Evolutionary conservation across 1,140 invertebrate genomes (phyloP).

Genomic region (Camponotus pennsylvanicus): DNA sequence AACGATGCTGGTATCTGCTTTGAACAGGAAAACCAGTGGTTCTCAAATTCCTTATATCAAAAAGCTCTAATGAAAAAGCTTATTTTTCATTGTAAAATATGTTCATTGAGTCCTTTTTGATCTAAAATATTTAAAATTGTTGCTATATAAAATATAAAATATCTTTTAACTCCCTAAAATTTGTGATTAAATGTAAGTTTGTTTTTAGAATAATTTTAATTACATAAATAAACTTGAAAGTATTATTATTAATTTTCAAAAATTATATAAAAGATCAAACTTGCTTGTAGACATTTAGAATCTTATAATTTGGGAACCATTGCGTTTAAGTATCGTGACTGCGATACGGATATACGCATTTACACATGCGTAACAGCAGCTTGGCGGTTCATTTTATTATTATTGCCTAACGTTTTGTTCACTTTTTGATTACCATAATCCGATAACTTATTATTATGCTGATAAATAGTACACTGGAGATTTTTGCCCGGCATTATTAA

Average conservation of each 20-base stretch:
- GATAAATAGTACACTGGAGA: not conserved
- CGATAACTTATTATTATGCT: not conserved
- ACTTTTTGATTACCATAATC: slow-evolving; percentile 7
- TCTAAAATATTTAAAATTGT: not conserved
- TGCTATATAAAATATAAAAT: not conserved
- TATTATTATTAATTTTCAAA: not conserved
- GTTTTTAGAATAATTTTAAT: not conserved
- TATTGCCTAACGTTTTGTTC: not conserved
- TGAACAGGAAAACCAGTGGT: slow-evolving; percentile 3
- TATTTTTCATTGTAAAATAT: not conserved
- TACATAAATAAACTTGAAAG: not conserved
- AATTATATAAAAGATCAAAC: not conserved
- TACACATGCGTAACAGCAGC: not conserved
- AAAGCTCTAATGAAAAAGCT: not conserved
- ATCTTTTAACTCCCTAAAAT: not conserved
- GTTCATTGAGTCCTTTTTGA: not conserved
- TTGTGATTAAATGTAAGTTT: not conserved
- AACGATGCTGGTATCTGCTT: slow-evolving; percentile 6
- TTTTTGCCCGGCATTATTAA: not conserved
- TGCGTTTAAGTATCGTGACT: not conserved
- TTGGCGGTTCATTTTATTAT: not conserved
- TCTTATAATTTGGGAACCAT: slow-evolving; percentile 9
- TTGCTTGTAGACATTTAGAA: not conserved
- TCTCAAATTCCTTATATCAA: slow-evolving; percentile 1
- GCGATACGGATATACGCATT: not conserved